A percentile compares a stretch with the other conserved stretches of the same genome.
These are phyloP conservation scores for Tenthredo livida DNA, from an alignment of 2,888 invertebrate species.

Conservation along the genomic window DNA sequence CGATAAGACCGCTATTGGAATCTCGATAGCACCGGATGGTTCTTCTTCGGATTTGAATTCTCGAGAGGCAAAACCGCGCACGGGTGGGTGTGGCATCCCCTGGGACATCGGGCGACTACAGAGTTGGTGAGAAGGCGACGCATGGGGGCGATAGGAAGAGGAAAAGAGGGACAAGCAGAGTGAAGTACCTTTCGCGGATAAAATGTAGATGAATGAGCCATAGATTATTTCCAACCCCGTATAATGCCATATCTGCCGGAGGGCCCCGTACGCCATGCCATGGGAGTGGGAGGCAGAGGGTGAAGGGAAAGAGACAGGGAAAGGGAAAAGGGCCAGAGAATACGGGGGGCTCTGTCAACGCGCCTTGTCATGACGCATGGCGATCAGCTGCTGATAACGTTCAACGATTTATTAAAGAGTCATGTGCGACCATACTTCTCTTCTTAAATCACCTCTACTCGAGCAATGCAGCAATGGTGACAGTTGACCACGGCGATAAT, in stretches of 20 bases:
- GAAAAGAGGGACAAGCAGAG: conserved; percentile 54
- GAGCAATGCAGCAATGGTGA: conserved; percentile 38
- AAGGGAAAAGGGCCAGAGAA: conserved; percentile 55
- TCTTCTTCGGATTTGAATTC: conserved; percentile 73
- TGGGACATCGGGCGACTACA: conserved; percentile 5
- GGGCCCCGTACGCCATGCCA: conserved; percentile 30
- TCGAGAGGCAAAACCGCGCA: conserved; percentile 47
- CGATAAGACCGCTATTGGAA: conserved; percentile 77
- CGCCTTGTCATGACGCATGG: conserved; percentile 71
- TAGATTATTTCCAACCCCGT: conserved; percentile 75
- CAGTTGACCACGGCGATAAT: conserved; percentile 38
- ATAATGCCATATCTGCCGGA: conserved; percentile 71
- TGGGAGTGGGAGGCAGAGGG: conserved; percentile 57
- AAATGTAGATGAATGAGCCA: conserved; percentile 77
- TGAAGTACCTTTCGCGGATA: conserved; percentile 68
- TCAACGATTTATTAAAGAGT: conserved; percentile 73
- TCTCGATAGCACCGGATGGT: conserved; percentile 73
- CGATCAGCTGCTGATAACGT: conserved; percentile 75
- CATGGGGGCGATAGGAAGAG: conserved; percentile 52
- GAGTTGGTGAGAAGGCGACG: conserved; percentile 64
- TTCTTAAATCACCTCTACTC: conserved; percentile 48
- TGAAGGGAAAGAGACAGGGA: conserved; percentile 61
- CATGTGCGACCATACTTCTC: conserved; percentile 58
- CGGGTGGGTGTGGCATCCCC: conserved; percentile 49
- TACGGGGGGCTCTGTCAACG: conserved; percentile 72